phyloP scores from a whole-genome alignment of 2,797 vertebrate genomes.

The Synaphobranchus kaupii region DNA sequence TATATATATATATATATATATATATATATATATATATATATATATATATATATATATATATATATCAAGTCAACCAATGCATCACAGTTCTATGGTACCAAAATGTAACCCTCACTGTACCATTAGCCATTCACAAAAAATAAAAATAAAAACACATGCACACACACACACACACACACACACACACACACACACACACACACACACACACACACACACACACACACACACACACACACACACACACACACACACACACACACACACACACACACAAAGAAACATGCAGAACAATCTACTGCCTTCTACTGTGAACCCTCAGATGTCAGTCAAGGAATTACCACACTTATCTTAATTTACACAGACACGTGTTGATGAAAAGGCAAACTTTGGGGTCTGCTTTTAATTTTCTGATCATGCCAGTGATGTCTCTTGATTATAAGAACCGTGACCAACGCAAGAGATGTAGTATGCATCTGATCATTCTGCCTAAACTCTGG shows the following conservation, averaged over 20 bases:
- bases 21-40: too few species aligned
- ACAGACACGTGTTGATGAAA: neutral
- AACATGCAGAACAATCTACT: neutral
- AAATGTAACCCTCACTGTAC: neutral
- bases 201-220: too few species aligned
- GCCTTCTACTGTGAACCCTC: neutral
- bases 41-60: too few species aligned
- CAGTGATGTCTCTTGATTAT: neutral
- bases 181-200: too few species aligned
- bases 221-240: too few species aligned
- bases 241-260: too few species aligned
- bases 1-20: too few species aligned
- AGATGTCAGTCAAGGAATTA: neutral
- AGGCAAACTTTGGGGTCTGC: neutral
- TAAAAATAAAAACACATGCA: neutral
- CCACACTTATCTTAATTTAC: neutral
- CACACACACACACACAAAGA: neutral
- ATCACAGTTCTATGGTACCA: neutral
- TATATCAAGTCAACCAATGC: neutral
- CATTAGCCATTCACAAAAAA: neutral
- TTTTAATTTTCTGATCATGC: neutral
- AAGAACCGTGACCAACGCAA: neutral
- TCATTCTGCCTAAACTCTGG: neutral
- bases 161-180: too few species aligned
- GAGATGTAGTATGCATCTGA: neutral